phyloP scores from a whole-genome alignment of 2,888 invertebrate genomes.

The Lepidocyrtinus sp. region DNA sequence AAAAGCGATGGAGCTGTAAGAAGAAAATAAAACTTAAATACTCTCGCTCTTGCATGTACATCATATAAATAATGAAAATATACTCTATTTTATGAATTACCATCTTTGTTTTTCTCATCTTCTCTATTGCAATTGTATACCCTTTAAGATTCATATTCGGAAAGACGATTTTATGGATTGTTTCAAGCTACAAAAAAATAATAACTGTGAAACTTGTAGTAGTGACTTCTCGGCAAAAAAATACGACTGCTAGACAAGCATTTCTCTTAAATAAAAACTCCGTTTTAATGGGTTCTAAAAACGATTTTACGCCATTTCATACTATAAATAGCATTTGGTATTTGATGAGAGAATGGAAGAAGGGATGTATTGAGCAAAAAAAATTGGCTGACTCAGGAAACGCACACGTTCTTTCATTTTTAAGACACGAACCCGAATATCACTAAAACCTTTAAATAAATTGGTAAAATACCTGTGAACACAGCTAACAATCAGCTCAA shows the following conservation, averaged over 20 bases:
- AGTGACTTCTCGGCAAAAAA: background rate
- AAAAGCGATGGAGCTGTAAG: background rate
- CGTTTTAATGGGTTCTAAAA: background rate
- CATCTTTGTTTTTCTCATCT: background rate
- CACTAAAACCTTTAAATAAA: background rate
- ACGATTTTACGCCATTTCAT: background rate
- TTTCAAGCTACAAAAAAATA: background rate
- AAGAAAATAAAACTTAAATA: background rate
- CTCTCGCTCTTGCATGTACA: background rate
- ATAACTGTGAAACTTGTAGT: background rate
- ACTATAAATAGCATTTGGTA: background rate
- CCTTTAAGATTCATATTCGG: background rate
- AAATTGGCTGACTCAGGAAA: background rate
- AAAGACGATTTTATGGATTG: background rate
- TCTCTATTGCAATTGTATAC: background rate
- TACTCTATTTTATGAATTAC: background rate
- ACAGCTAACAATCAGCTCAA: background rate
- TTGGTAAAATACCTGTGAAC: background rate
- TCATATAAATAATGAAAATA: background rate
- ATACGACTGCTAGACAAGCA: background rate
- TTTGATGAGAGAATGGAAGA: background rate
- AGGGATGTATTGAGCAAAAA: background rate
- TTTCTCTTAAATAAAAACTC: background rate
- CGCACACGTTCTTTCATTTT: slow-evolving; percentile 10
- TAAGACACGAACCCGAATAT: background rate